Evolutionary conservation across 2,888 invertebrate genomes (phyloP).

Genomic region (Netelia inedita): DNA sequence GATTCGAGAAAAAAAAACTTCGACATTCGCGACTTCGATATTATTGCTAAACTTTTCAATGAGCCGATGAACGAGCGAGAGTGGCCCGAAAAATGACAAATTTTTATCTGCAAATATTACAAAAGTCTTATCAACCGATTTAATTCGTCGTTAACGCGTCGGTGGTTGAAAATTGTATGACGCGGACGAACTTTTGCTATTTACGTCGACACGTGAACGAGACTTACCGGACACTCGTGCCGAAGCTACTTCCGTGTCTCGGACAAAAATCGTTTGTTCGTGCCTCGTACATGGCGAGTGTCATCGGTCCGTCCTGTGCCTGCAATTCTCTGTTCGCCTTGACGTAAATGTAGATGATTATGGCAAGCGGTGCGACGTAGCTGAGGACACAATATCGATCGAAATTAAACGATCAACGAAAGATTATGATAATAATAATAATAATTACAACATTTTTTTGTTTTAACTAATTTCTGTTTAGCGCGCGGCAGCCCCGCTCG

Average conservation of each 20-base stretch:
- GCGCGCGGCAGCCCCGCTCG: too few relatives aligned
- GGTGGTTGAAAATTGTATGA: too few relatives aligned
- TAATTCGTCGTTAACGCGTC: too few relatives aligned
- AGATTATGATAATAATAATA: neutral
- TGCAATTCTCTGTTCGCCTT: constrained; percentile 88
- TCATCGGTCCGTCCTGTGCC: constrained; percentile 86
- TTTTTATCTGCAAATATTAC: too few relatives aligned
- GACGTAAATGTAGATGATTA: constrained; percentile 89
- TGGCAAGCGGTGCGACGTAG: constrained; percentile 87
- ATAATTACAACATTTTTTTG: neutral
- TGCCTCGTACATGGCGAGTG: constrained; percentile 87
- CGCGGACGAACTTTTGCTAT: neutral
- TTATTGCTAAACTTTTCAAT: too few relatives aligned
- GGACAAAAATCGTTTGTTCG: constrained; percentile 80
- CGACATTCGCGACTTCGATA: too few relatives aligned
- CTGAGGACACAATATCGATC: constrained; percentile 79
- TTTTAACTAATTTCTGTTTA: too few relatives aligned
- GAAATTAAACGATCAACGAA: neutral
- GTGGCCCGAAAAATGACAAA: too few relatives aligned
- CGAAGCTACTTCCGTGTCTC: constrained; percentile 70
- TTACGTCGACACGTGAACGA: neutral
- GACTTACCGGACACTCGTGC: constrained; percentile 39
- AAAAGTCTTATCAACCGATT: too few relatives aligned
- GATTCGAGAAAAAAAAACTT: too few relatives aligned
- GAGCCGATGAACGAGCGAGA: too few relatives aligned